Evolutionary conservation across 1,140 invertebrate genomes (phyloP).

Genomic region (Zaprionus gabonicus): DNA sequence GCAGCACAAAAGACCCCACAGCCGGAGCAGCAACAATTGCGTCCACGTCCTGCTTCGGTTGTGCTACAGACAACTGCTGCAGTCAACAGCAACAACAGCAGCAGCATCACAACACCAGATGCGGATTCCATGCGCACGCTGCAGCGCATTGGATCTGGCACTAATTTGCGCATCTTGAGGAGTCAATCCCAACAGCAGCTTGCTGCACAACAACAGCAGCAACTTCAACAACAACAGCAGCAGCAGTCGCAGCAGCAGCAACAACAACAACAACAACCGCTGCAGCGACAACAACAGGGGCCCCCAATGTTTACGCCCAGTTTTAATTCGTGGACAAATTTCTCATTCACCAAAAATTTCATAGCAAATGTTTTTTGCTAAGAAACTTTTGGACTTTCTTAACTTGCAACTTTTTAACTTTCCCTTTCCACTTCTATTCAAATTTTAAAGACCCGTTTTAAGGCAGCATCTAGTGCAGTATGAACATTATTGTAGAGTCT

Average conservation of each 20-base stretch:
- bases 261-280: conserved; percentile 30
- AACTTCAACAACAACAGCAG: conserved; percentile 33
- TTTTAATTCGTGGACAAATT: conserved; percentile 84
- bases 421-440: conserved; percentile 1
- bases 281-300: conserved; percentile 44
- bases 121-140: conserved; percentile 53
- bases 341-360: conserved; percentile 84
- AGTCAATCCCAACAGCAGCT: conserved; percentile 63
- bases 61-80: conserved; percentile 60
- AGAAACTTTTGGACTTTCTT: conserved; percentile 29
- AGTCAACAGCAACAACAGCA: conserved; percentile 11
- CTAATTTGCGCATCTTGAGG: conserved; percentile 71
- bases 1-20: conserved; percentile 63
- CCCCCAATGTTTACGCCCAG: conserved; percentile 68
- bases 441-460: conserved; percentile 54
- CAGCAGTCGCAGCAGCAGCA: conserved; percentile 40
- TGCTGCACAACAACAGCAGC: conserved; percentile 37
- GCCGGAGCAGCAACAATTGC: conserved; percentile 54
- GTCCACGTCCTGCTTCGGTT: conserved; percentile 76
- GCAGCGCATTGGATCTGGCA: conserved; percentile 79
- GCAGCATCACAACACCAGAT: conserved; percentile 37
- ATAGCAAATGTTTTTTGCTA: conserved; percentile 84
- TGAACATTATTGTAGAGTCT: conserved; percentile 4
- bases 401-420: conserved; percentile 4
- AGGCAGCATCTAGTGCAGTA: conserved; percentile 25